phyloP scores from a whole-genome alignment of 2,113 vertebrate genomes.

The Takifugu flavidus region DNA sequence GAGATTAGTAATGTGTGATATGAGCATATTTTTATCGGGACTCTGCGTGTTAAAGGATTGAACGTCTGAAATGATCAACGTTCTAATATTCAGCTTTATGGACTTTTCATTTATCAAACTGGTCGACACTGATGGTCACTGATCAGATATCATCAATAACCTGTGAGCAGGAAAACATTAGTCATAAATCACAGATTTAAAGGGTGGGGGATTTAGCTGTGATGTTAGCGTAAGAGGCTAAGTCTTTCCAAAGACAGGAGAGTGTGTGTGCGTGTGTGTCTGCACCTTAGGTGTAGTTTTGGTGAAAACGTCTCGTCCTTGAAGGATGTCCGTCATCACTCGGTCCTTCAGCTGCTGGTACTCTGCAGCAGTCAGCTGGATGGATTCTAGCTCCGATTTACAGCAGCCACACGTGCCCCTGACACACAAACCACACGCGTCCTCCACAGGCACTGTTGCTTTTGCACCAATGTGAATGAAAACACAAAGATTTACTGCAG shows the following conservation, averaged over 20 bases:
- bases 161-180: no score
- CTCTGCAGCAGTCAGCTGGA: constrained; percentile 83
- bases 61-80: no score
- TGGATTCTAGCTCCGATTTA: constrained; percentile 80
- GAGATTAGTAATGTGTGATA: no score
- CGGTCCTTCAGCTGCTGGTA: constrained; percentile 81
- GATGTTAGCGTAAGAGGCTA: no score
- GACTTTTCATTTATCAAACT: background rate
- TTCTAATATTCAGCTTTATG: no score
- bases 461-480: background rate
- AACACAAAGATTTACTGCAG: background rate
- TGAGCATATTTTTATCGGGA: no score
- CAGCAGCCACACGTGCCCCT: constrained; percentile 85
- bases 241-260: background rate
- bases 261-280: background rate
- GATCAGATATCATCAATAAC: no score
- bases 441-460: background rate
- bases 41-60: no score
- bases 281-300: constrained; percentile 88
- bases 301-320: constrained; percentile 84
- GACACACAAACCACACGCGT: constrained; percentile 9
- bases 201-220: no score
- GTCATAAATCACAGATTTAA: no score
- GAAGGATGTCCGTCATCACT: constrained; percentile 84
- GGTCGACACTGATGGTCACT: background rate